Evolutionary conservation across 1,140 invertebrate genomes (phyloP), one percentile per base, ranked within the genome.

Genomic region (Anoplolepis gracilipes): DNA sequence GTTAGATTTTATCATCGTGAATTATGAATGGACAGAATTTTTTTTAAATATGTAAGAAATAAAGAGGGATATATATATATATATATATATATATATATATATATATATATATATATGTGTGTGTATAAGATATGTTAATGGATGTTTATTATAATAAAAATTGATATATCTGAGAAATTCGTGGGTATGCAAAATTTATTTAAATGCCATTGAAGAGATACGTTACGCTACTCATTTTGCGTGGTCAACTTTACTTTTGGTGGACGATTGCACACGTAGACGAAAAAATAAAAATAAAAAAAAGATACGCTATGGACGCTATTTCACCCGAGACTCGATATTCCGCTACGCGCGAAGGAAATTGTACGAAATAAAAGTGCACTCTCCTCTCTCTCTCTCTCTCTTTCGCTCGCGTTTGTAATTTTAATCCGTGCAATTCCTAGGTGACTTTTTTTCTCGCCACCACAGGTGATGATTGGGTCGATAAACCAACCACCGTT

Each of bases 371-470:
- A 81, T 72, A 82, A 82, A 82, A 62, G 67, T 42, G 67, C 36
- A n/a, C 65, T 46, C 39, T 33, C 2, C 19, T 59, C 67, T 57
- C 25, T 69, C 42, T 65, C 10, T 22, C n/a, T 65, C 11, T 39
- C 10, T 39, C 33, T 49, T 8, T 6, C 62, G 30, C 28, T 25
- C 49, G 49, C 39, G 33, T 36, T 28, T 59, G 78, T 73, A 82
- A 82, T 82, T 82, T 82, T 82, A 82, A 72, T 82, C 78, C 39
- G 78, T 59, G 78, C 78, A 82, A 82, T 82, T 73, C 33, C 28
- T 72, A 36, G 67, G n/a, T 25, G 13, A 82, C 53, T 73, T 82
- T 81, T 49, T 82, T 82, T 33, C 49, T 73, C 67, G 36, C 25
- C 39, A 62, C n/a, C 25, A 49, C 46, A 46, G 36, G 25, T 72